A percentile compares a stretch with the other conserved stretches of the same genome.
Evolutionary conservation across 2,888 invertebrate genomes (phyloP).

Genomic region (Plebejus melissa): DNA sequence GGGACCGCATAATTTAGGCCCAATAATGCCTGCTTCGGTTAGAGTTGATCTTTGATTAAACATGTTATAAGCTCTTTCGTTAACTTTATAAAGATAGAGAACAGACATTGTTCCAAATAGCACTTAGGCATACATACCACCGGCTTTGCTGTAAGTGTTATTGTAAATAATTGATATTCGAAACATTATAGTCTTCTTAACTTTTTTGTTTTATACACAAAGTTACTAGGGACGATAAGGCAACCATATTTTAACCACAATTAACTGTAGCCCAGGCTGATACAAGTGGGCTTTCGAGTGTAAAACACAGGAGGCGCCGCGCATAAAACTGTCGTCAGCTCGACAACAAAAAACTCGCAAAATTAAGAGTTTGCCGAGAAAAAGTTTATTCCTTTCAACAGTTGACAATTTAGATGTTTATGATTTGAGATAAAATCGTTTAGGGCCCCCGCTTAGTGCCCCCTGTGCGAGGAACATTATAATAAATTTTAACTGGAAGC

Average conservation of each 20-base stretch:
- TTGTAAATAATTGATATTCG: too few species aligned
- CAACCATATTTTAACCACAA: neutral
- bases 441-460: neutral
- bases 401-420: neutral
- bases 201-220: too few species aligned
- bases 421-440: neutral
- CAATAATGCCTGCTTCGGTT: neutral
- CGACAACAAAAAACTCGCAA: neutral
- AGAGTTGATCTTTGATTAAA: too few species aligned
- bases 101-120: neutral
- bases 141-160: too few species aligned
- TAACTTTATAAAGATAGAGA: neutral
- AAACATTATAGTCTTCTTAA: too few species aligned
- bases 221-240: too few species aligned
- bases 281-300: neutral
- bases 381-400: neutral
- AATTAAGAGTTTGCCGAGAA: constrained; percentile 5
- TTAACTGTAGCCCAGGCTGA: neutral
- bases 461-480: neutral
- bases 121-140: too few species aligned
- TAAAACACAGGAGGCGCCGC: constrained; percentile 25
- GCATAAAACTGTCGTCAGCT: constrained; percentile 23
- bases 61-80: too few species aligned
- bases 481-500: neutral
- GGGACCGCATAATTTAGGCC: neutral